Percentiles rank a stretch among this genome's conserved stretches.
Evolutionary conservation across 2,888 invertebrate species (phyloP).

Genomic region (Drepana falcataria): DNA sequence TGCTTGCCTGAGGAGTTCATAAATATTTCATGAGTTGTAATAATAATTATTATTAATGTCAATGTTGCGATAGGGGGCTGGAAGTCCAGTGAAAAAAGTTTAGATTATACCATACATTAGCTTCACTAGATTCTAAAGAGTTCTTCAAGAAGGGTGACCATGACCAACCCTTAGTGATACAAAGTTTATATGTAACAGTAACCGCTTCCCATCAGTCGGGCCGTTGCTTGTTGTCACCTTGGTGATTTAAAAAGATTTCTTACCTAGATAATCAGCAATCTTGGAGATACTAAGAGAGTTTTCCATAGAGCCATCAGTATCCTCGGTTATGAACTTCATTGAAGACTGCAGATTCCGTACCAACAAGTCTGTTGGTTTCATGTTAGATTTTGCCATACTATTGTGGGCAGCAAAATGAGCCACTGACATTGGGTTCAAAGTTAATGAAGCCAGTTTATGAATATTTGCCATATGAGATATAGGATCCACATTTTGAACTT

Average conservation of each 20-base stretch:
- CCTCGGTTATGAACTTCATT: conserved; percentile 37
- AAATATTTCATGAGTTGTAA: no score
- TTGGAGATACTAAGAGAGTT: conserved; percentile 64
- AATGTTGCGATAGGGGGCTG: no score
- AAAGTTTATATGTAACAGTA: no score
- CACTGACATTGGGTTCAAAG: conserved; percentile 1
- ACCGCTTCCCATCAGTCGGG: no score
- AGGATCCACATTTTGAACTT: not conserved
- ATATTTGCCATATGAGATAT: not conserved
- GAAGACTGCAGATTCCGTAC: conserved; percentile 46
- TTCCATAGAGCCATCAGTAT: conserved; percentile 51
- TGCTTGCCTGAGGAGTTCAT: conserved; percentile 42
- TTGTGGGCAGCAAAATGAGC: conserved; percentile 14
- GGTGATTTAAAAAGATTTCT: conserved; percentile 11
- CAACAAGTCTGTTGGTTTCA: conserved; percentile 44
- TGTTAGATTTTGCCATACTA: conserved; percentile 13
- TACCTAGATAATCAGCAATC: conserved; percentile 65
- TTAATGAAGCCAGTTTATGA: not conserved
- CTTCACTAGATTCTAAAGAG: no score
- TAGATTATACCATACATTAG: no score
- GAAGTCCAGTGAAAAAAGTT: no score
- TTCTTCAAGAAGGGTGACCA: no score
- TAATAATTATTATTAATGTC: no score
- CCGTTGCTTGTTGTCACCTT: no score
- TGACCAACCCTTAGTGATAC: no score